A percentile compares a stretch with the other conserved stretches of the same genome.
phyloP scores from a whole-genome alignment of 2,797 vertebrate genomes.

The Phrynocephalus guinanensis region DNA sequence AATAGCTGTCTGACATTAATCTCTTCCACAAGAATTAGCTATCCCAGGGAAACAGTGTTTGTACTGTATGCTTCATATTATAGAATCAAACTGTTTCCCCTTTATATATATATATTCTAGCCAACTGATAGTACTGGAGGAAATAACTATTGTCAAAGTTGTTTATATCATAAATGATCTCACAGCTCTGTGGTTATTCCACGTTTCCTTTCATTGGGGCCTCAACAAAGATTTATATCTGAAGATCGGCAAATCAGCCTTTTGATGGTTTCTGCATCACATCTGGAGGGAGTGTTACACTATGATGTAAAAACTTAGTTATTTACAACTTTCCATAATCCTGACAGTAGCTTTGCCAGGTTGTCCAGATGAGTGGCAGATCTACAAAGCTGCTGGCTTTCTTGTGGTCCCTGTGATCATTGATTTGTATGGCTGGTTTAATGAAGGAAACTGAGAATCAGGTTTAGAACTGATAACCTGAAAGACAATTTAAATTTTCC shows the following conservation, averaged over 20 bases:
- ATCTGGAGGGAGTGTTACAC: constrained; percentile 41
- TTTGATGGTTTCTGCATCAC: constrained; percentile 1
- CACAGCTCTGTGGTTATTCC: constrained; percentile 35
- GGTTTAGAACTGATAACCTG: constrained; percentile 16
- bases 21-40: constrained; percentile 2
- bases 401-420: neutral
- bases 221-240: constrained; percentile 50
- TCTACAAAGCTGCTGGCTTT: constrained; percentile 1
- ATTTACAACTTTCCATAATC: constrained; percentile 38
- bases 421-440: neutral
- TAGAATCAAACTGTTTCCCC: constrained; percentile 8
- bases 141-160: constrained; percentile 28
- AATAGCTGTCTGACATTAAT: constrained; percentile 1
- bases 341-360: constrained; percentile 26
- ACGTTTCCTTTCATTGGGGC: constrained; percentile 46
- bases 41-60: neutral
- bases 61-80: constrained; percentile 3
- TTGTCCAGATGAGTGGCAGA: constrained; percentile 10
- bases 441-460: constrained; percentile 17
- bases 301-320: constrained; percentile 51
- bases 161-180: constrained; percentile 41
- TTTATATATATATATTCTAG: neutral
- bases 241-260: constrained; percentile 33
- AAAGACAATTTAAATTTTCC: constrained; percentile 5
- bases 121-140: constrained; percentile 18